Evolutionary conservation across 2,113 vertebrate genomes (phyloP).

Genomic region (Colistium nudipinnis): DNA sequence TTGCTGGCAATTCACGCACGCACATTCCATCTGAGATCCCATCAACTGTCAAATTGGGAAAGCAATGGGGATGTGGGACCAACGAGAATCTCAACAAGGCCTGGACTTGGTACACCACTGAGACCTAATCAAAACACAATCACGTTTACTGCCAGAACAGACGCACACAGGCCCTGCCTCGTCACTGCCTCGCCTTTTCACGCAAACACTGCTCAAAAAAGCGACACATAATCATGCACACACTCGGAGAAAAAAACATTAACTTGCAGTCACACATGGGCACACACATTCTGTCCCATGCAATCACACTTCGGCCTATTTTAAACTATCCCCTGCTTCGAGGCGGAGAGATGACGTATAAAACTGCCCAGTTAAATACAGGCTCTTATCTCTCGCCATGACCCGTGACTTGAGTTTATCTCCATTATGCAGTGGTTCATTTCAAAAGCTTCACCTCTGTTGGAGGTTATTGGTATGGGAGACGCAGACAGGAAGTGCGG

Average conservation of each 20-base stretch:
- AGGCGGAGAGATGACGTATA: conserved; percentile 57
- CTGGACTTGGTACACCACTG: conserved; percentile 69
- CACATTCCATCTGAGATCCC: conserved; percentile 81
- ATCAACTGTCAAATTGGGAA: conserved; percentile 83
- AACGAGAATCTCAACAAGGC: conserved; percentile 75
- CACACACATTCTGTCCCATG: conserved; percentile 57
- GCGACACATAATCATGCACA: conserved; percentile 66
- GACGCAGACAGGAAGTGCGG: conserved; percentile 47
- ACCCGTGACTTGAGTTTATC: conserved; percentile 70
- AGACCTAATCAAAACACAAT: conserved; percentile 84
- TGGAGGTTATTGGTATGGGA: conserved; percentile 68
- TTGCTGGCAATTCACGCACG: conserved; percentile 76
- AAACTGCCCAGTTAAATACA: conserved; percentile 63
- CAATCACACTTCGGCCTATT: conserved; percentile 60
- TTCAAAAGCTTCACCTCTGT: conserved; percentile 66
- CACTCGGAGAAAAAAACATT: conserved; percentile 60
- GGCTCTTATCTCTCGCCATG: conserved; percentile 61
- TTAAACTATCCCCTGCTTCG: conserved; percentile 54
- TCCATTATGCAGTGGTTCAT: conserved; percentile 65
- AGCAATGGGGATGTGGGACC: conserved; percentile 75
- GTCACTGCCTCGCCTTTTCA: conserved; percentile 42
- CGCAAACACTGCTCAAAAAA: conserved; percentile 65
- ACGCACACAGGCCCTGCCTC: conserved; percentile 41
- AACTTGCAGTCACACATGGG: conserved; percentile 67
- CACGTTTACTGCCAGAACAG: conserved; percentile 72